phyloP scores from a whole-genome alignment of 2,888 invertebrate species.

The Acleris holmiana region DNA sequence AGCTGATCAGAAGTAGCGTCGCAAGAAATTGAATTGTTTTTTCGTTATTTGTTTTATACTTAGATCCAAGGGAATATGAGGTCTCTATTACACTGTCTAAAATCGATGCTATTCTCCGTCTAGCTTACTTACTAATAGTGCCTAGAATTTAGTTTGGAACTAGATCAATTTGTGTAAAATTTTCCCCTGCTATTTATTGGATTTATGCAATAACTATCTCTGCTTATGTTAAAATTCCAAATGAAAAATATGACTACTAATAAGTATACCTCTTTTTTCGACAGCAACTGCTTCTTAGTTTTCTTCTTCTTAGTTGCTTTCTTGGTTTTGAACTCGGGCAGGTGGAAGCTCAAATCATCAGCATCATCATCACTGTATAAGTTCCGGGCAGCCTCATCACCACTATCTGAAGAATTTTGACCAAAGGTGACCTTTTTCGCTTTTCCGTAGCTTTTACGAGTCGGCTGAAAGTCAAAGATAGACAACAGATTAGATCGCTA shows the following conservation, averaged over 20 bases:
- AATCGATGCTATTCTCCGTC: not conserved
- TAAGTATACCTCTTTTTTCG: slow-evolving; percentile 72
- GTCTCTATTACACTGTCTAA: no score
- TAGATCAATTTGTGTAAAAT: no score
- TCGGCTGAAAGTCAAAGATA: slow-evolving; percentile 55
- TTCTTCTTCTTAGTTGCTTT: slow-evolving; percentile 59
- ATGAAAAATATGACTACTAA: not conserved
- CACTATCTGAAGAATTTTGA: slow-evolving; percentile 56
- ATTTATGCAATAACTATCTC: no score
- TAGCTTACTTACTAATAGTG: no score
- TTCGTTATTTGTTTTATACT: no score
- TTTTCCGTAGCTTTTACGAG: slow-evolving; percentile 74
- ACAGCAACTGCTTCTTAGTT: slow-evolving; percentile 57
- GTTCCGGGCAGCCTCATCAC: slow-evolving; percentile 36
- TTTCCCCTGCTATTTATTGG: no score
- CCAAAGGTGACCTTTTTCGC: slow-evolving; percentile 69
- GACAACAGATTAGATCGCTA: no score
- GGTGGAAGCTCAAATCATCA: slow-evolving; percentile 68
- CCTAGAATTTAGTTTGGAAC: not conserved
- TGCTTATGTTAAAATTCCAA: not conserved
- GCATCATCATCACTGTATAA: slow-evolving; percentile 60
- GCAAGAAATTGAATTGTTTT: no score
- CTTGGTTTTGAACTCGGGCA: slow-evolving; percentile 60
- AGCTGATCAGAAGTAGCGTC: no score
- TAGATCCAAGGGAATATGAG: no score